Conservation (phyloP, 2,113 vertebrate genomes). For the Ramphastos sulfuratus region DNA sequence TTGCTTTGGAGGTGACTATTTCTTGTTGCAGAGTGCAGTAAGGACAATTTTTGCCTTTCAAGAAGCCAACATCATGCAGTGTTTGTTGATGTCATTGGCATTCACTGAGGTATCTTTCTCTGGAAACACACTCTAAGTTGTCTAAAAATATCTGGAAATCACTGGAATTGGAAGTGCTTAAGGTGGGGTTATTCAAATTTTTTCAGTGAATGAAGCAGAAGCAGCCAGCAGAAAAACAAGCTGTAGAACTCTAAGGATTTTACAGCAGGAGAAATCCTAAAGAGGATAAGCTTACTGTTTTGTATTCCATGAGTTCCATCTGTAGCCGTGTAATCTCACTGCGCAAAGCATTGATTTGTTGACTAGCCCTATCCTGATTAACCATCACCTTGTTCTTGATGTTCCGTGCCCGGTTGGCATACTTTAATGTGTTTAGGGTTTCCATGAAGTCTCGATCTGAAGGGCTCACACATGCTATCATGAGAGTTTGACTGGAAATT, state of each 20-base stretch:
- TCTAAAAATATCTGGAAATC: not conserved
- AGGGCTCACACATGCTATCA: slow-evolving; percentile 98
- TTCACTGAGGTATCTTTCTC: not conserved
- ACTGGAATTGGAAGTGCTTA: not conserved
- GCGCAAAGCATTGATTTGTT: slow-evolving; percentile 92
- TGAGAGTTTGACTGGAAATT: slow-evolving; percentile 90
- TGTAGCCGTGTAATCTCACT: slow-evolving; percentile 94
- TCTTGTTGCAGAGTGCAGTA: not conserved
- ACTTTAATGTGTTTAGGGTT: slow-evolving; percentile 94
- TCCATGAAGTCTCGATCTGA: slow-evolving; percentile 99
- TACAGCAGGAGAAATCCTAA: not conserved
- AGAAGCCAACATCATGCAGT: not conserved
- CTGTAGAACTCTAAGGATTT: not conserved
- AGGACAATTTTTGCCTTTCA: not conserved
- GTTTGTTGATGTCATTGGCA: not conserved
- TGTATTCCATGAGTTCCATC: slow-evolving; percentile 98
- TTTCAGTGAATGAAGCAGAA: not conserved
- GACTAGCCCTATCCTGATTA: slow-evolving; percentile 95
- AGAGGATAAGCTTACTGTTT: slow-evolving; percentile 81
- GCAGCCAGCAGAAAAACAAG: not conserved
- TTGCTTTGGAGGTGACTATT: not conserved
- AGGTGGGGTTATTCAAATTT: fast-evolving
- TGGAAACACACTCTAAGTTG: not conserved
- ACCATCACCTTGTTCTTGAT: slow-evolving; percentile 98
- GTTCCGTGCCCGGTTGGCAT: slow-evolving; percentile 95